These are phyloP conservation scores for Macrotrachela quadricornifera DNA, from an alignment of 1,140 invertebrate genomes.

Conservation along the genomic window DNA sequence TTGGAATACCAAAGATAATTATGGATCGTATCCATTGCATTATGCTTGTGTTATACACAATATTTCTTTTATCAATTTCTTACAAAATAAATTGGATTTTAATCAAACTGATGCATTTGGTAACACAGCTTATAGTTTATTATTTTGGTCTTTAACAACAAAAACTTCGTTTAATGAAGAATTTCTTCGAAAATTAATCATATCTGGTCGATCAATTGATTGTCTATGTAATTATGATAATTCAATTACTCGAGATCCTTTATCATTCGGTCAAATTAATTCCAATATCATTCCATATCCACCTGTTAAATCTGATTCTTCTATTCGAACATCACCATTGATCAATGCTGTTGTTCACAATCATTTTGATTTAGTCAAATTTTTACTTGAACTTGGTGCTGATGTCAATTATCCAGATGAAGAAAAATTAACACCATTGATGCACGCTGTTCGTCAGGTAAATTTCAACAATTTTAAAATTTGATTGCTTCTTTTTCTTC, in stretches of 20 bases:
- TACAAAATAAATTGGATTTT: conserved; percentile 15
- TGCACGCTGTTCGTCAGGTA: conserved; percentile 33
- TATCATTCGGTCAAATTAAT: background rate
- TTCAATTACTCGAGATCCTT: background rate
- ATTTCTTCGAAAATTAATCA: conserved; percentile 11
- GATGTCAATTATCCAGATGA: conserved; percentile 30
- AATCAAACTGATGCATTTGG: conserved; percentile 21
- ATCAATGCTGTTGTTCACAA: conserved; percentile 23
- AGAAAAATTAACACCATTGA: conserved; percentile 31
- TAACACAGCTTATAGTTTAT: conserved; percentile 22
- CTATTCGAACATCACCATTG: conserved; percentile 25
- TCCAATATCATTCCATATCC: background rate
- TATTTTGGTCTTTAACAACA: conserved; percentile 25
- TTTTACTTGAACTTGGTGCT: conserved; percentile 25
- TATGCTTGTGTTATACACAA: conserved; percentile 30
- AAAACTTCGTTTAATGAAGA: no score
- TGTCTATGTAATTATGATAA: conserved; percentile 8
- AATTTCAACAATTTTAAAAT: background rate
- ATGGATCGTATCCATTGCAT: conserved; percentile 26
- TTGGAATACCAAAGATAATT: conserved; percentile 18
- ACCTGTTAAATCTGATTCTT: no score
- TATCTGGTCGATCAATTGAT: conserved; percentile 8
- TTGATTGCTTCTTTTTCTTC: conserved; percentile 3
- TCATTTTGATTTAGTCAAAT: conserved; percentile 21
- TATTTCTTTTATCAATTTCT: conserved; percentile 17